phyloP scores from a whole-genome alignment of 2,113 vertebrate genomes.

The Sinosuthora webbiana region DNA sequence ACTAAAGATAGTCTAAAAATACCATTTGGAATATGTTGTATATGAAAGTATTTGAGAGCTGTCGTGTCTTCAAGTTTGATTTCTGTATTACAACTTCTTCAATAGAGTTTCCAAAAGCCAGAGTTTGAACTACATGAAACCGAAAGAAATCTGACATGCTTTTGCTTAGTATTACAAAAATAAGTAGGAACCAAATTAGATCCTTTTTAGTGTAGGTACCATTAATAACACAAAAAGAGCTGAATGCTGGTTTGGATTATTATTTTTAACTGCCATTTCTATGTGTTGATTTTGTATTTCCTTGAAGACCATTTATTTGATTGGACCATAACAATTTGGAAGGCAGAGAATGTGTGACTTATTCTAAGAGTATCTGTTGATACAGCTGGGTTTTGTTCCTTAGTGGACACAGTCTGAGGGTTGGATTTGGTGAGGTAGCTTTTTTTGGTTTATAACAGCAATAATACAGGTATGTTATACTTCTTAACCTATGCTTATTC shows the following conservation, averaged over 20 bases:
- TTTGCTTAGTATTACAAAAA: neutral
- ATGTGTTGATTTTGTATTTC: neutral
- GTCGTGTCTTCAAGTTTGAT: neutral
- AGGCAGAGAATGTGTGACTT: neutral
- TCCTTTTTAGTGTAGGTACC: neutral
- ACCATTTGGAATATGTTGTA: neutral
- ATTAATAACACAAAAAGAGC: neutral
- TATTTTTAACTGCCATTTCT: neutral
- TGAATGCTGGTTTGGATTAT: neutral
- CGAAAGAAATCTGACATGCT: neutral
- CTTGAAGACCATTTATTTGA: neutral
- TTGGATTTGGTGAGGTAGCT: fast-evolving
- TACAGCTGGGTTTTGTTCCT: neutral
- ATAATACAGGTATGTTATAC: neutral
- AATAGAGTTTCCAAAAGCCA: neutral
- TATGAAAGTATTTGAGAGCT: neutral
- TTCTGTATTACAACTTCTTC: neutral
- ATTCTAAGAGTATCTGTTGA: neutral
- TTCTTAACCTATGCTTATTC: neutral
- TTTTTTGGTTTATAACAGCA: neutral
- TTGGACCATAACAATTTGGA: neutral
- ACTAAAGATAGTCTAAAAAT: neutral
- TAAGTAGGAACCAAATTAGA: neutral
- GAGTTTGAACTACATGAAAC: neutral
- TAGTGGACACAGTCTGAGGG: neutral